These are phyloP conservation scores for Aurelia sp. DNA, from an alignment of 30 jellyfish, hydroid and myxozoan species.

Conservation along the genomic window DNA sequence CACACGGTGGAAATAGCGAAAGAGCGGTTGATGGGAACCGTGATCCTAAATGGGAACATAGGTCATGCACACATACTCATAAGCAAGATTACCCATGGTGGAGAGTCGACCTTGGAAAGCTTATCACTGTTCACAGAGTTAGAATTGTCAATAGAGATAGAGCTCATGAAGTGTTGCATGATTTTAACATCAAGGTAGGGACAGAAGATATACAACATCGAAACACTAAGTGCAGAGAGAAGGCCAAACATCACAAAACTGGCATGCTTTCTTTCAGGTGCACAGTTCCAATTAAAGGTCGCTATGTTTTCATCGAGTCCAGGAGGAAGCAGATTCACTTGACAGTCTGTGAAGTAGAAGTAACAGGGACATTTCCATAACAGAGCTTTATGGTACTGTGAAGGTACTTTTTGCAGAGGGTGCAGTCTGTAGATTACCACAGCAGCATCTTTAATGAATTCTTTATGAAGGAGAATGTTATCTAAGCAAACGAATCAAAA, in stretches of 20 bases:
- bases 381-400: too few relatives aligned
- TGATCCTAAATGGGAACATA: background rate
- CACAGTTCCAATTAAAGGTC: too few relatives aligned
- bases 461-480: too few relatives aligned
- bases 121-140: background rate
- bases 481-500: too few relatives aligned
- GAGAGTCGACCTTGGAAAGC: constrained; percentile 2
- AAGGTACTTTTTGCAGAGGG: too few relatives aligned
- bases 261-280: background rate
- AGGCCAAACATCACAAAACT: background rate
- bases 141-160: background rate
- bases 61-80: background rate
- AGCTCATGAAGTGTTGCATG: background rate
- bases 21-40: constrained; percentile 22
- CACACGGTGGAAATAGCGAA: background rate
- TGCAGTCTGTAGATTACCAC: too few relatives aligned
- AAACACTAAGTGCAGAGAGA: background rate
- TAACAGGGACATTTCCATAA: background rate
- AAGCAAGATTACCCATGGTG: background rate
- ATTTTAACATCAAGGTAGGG: background rate
- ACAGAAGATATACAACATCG: background rate
- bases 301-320: background rate
- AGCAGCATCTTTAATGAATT: too few relatives aligned
- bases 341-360: constrained; percentile 15
- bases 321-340: background rate